A percentile compares a stretch with the other conserved stretches of the same genome.
These are phyloP conservation scores for Drosophila saltans DNA, from an alignment of 1,140 invertebrate species.

Conservation along the genomic window DNA sequence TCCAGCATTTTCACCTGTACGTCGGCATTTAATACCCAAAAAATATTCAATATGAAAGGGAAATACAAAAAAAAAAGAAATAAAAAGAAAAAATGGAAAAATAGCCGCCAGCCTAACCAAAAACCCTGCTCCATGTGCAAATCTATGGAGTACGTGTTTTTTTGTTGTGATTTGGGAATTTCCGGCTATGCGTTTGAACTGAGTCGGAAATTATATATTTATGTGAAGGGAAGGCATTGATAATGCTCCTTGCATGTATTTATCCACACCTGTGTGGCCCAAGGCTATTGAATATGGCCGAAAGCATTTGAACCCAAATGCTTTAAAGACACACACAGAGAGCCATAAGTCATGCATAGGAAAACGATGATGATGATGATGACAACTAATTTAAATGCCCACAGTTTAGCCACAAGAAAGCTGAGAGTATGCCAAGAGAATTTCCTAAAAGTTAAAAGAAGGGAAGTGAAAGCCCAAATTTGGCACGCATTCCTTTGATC, in stretches of 20 bases:
- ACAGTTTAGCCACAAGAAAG: slow-evolving; percentile 36
- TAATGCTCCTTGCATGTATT: slow-evolving; percentile 27
- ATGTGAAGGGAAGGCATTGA: slow-evolving; percentile 38
- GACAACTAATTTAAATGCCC: slow-evolving; percentile 18
- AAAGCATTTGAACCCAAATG: slow-evolving; percentile 1
- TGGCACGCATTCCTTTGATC: slow-evolving; percentile 62
- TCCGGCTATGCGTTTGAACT: slow-evolving; percentile 29
- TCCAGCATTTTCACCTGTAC: slow-evolving; percentile 36
- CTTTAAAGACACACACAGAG: neutral
- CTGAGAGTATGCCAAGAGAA: slow-evolving; percentile 39
- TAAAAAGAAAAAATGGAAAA: neutral
- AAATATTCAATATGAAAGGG: slow-evolving; percentile 57
- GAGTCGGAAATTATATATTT: slow-evolving; percentile 54
- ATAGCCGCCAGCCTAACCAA: slow-evolving; percentile 39
- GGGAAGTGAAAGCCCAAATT: neutral
- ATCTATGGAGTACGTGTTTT: slow-evolving; percentile 33
- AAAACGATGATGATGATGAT: neutral
- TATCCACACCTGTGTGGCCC: slow-evolving; percentile 8
- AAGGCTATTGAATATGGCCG: slow-evolving; percentile 16
- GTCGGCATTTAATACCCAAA: slow-evolving; percentile 35
- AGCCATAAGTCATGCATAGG: neutral
- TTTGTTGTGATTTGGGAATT: slow-evolving; percentile 64
- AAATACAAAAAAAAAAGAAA: neutral
- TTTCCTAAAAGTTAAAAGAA: slow-evolving; percentile 12
- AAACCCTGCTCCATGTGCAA: neutral